These are phyloP conservation scores for Crossaster papposus DNA, from an alignment of 53 echinoderm and acorn worm species.

Conservation along the genomic window DNA sequence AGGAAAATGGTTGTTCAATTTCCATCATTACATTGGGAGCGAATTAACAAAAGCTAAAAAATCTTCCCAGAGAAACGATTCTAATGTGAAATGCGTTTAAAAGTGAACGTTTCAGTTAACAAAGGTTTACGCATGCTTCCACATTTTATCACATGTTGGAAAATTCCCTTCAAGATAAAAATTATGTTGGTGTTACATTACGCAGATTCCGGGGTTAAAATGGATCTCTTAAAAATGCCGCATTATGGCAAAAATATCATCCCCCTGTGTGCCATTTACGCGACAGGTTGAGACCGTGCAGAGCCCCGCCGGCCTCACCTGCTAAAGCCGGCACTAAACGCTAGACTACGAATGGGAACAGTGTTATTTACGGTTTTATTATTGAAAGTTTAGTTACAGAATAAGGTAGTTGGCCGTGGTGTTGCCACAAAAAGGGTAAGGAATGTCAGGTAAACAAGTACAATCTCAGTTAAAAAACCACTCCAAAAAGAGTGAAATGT, in stretches of 20 bases:
- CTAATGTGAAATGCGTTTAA: background rate
- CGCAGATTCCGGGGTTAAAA: background rate
- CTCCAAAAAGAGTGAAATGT: too few relatives aligned
- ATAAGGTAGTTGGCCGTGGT: background rate
- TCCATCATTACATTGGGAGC: too few relatives aligned
- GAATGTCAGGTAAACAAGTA: background rate
- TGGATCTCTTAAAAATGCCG: background rate
- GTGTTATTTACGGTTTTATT: slow-evolving; percentile 39
- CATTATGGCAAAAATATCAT: slow-evolving; percentile 16
- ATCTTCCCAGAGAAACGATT: too few relatives aligned
- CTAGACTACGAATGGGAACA: background rate
- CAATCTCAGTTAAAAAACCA: too few relatives aligned
- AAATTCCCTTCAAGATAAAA: background rate
- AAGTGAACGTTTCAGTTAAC: background rate
- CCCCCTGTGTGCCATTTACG: slow-evolving; percentile 38
- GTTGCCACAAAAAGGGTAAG: background rate
- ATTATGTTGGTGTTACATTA: slow-evolving; percentile 10
- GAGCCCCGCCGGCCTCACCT: slow-evolving; percentile 3
- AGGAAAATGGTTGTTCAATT: too few relatives aligned
- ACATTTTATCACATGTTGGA: background rate
- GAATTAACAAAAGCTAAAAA: too few relatives aligned
- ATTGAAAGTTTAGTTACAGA: background rate
- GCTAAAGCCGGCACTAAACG: background rate
- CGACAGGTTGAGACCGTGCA: background rate
- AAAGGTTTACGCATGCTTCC: background rate